phyloP scores from a whole-genome alignment of 37 sponge, comb jelly and placozoan genomes.

The Crambe crambe region DNA sequence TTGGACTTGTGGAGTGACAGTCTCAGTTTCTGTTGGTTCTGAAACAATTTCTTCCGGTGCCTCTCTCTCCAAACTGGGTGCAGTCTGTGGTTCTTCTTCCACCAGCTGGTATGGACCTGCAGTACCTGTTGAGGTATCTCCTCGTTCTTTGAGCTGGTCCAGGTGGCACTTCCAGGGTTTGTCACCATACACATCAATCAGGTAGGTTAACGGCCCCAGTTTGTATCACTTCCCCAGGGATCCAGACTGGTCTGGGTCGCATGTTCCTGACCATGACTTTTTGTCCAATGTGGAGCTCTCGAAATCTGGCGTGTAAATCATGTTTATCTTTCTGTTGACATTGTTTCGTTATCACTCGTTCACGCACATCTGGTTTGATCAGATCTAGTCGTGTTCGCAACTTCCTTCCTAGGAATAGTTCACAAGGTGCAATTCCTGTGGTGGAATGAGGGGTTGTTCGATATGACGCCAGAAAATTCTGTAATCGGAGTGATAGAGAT shows the following conservation, averaged over 20 bases:
- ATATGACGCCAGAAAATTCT: neutral
- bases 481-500: neutral
- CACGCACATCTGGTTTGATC: neutral
- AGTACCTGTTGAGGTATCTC: neutral
- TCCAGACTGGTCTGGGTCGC: slow-evolving; percentile 8
- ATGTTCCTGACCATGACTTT: slow-evolving; percentile 9
- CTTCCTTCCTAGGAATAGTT: neutral
- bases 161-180: neutral
- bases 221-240: neutral
- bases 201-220: neutral
- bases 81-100: too few species aligned
- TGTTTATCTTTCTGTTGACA: slow-evolving; percentile 1
- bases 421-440: neutral
- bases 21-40: too few species aligned
- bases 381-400: slow-evolving; percentile 13
- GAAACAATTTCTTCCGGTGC: too few species aligned
- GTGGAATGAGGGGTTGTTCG: slow-evolving; percentile 5
- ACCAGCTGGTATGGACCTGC: neutral
- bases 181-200: neutral
- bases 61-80: too few species aligned
- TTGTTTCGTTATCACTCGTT: neutral
- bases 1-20: too few species aligned
- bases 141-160: neutral
- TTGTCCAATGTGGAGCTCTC: neutral
- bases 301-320: neutral